Base-by-base conservation (phyloP, 1,140 invertebrate species). In the Stegodyphus mimosarum region DNA sequence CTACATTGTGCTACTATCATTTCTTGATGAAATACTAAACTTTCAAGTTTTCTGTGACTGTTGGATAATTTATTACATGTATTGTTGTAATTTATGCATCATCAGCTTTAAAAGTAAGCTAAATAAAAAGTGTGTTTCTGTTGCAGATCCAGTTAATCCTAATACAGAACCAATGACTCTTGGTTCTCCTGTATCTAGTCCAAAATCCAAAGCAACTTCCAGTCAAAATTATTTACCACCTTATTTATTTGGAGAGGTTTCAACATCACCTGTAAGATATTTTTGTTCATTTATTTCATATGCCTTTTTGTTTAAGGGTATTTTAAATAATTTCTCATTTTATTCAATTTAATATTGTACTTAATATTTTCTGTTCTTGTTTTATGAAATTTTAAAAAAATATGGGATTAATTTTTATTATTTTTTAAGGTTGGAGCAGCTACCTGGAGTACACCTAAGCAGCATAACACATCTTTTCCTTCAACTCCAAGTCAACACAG, bases 171-270 rank as follows among this genome's bases (percentile, higher is more conserved):
- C 83, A 6, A 86, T 86, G 83, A 66, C 83, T 11, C 6, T 86
- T 7, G 83, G 83, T 5, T 86, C 83, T 18, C 83, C 83, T 63
- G 83, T 86, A 13, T 78, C 83, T 13, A 86, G 83, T 64, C 83
- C 83, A n/a, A 70, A 72, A 64, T 55, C 53, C 48, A 86, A 86
- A 72, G 6, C 48, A 3, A 17, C 9, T 69, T 15, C 52, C 11
- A 73, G 55, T 64, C 81, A 84, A 49, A 86, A 78, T 66, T 86
- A 70, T 67, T 53, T 86, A 13, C 83, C 83, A 71, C 55, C 83
- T 7, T 86, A 86, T 50, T 53, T 86, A 5, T 77, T 86, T 78
- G 75, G 83, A 10, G 83, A 86, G 69, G 53, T 17, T 55, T 17
- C 33, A 10, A 7, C 73, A n/a, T 84, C 81, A n/a, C 81, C 81